These are phyloP conservation scores for Peromyscus maniculatus DNA, from an alignment of 2,113 vertebrate species.

Conservation along the genomic window DNA sequence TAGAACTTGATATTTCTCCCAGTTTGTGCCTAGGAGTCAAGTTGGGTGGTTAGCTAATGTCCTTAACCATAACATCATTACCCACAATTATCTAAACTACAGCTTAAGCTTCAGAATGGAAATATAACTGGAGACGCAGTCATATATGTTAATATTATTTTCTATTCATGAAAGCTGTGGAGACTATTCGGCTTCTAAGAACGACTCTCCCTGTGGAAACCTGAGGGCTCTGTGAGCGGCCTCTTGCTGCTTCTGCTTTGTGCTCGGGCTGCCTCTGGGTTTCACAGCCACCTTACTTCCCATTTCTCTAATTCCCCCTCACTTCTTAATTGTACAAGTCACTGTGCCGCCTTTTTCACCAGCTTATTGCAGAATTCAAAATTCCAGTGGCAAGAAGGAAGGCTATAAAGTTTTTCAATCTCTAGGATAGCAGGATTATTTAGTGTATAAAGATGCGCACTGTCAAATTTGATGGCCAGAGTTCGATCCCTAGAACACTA, in stretches of 20 bases:
- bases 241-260: conserved; percentile 27
- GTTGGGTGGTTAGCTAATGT: background rate
- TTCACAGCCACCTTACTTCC: conserved; percentile 25
- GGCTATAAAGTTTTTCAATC: background rate
- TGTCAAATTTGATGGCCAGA: background rate
- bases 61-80: background rate
- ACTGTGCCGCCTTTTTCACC: background rate
- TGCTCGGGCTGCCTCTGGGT: background rate
- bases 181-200: background rate
- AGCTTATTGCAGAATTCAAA: conserved; percentile 36
- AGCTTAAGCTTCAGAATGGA: background rate
- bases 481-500: background rate
- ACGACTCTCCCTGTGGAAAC: background rate
- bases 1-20: background rate
- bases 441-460: background rate
- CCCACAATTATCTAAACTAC: background rate
- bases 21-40: background rate
- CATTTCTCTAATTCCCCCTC: background rate
- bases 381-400: background rate
- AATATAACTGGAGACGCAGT: background rate
- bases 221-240: background rate
- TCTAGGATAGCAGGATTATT: background rate
- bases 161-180: background rate
- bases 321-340: background rate
- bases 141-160: background rate